phyloP scores from a whole-genome alignment of 2,888 invertebrate species.

The Iselma pallidipennis region DNA sequence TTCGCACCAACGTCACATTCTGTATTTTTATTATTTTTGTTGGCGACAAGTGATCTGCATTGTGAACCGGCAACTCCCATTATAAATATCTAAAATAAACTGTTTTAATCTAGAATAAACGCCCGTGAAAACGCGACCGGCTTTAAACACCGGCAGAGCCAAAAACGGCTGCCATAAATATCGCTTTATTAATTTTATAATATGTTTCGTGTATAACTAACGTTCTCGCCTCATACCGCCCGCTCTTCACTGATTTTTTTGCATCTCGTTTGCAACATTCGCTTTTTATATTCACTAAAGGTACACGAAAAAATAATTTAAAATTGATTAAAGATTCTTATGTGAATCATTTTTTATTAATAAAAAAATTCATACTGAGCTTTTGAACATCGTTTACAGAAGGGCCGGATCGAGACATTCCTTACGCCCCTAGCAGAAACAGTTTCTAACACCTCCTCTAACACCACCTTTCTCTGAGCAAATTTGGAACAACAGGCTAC shows the following conservation, averaged over 20 bases:
- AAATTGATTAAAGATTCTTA: no score
- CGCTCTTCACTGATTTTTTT: not conserved
- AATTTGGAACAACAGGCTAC: no score
- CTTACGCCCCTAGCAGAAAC: no score
- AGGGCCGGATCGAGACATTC: no score
- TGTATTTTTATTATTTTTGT: slow-evolving; percentile 56
- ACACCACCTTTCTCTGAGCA: no score
- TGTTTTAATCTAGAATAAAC: slow-evolving; percentile 59
- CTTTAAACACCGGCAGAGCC: slow-evolving; percentile 50
- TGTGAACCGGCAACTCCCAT: slow-evolving; percentile 54
- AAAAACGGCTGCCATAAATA: slow-evolving; percentile 58
- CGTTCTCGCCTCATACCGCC: not conserved
- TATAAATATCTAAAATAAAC: slow-evolving; percentile 59
- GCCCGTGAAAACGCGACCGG: slow-evolving; percentile 50
- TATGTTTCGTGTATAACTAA: slow-evolving; percentile 43
- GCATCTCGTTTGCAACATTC: not conserved
- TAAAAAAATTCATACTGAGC: no score
- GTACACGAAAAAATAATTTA: no score
- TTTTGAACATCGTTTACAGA: no score
- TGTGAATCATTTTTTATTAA: no score
- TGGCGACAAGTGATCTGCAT: slow-evolving; percentile 58
- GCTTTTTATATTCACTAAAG: not conserved
- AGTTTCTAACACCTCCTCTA: no score
- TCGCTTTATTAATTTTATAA: slow-evolving; percentile 58
- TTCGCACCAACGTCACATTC: slow-evolving; percentile 56